phyloP scores from a whole-genome alignment of 2,888 invertebrate species.

The Nasonia oneida region DNA sequence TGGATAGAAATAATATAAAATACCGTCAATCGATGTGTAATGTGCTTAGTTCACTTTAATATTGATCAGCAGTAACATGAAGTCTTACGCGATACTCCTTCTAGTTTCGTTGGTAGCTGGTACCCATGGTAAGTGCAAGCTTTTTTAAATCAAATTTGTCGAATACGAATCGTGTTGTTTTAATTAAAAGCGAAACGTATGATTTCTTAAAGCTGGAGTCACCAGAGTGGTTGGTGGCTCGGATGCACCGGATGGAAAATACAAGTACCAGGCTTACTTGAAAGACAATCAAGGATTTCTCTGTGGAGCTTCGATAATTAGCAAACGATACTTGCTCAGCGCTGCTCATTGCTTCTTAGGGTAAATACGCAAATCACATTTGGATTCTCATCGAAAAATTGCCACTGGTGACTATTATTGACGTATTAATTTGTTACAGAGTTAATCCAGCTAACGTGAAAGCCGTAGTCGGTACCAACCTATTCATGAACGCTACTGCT shows the following conservation, averaged over 20 bases:
- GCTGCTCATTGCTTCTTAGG: conserved; percentile 82
- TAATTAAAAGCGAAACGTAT: background rate
- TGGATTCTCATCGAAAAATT: background rate
- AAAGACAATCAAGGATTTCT: conserved; percentile 81
- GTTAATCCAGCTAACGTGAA: conserved; percentile 70
- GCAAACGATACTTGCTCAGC: conserved; percentile 81
- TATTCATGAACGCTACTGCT: conserved; percentile 71
- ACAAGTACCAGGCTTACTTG: conserved; percentile 82
- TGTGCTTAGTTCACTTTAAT: background rate
- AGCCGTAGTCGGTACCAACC: conserved; percentile 72
- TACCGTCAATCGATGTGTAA: background rate
- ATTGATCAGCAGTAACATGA: background rate
- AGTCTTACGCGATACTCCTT: background rate
- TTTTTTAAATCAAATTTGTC: background rate
- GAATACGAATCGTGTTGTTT: too few relatives aligned
- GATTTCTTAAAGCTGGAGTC: background rate
- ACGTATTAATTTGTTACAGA: conserved; percentile 58
- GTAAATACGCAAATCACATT: conserved; percentile 72
- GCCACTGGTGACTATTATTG: background rate
- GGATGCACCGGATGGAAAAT: conserved; percentile 81
- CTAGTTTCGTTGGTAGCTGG: background rate
- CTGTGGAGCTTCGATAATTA: conserved; percentile 83
- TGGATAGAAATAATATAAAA: background rate
- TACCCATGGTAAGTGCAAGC: background rate
- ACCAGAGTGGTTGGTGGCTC: conserved; percentile 79